Evolutionary conservation across 2,113 vertebrate species (phyloP).

Genomic region (Pipra filicauda): DNA sequence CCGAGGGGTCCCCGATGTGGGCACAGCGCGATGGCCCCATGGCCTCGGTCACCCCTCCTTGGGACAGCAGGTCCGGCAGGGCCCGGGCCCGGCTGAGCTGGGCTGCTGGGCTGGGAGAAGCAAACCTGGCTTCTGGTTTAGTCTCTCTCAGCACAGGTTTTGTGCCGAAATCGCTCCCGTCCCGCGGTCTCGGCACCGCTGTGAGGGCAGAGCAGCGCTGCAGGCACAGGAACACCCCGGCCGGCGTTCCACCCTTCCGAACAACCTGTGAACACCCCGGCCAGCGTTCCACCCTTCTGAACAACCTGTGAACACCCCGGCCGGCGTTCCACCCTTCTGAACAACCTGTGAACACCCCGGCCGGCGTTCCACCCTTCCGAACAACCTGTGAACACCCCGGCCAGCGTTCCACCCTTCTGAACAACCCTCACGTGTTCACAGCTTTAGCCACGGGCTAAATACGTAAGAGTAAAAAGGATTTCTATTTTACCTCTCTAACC

Average conservation of each 20-base stretch:
- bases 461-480: not conserved
- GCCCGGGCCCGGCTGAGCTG: fast-evolving
- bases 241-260: not conserved
- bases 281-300: not conserved
- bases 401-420: not conserved
- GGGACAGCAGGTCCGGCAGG: fast-evolving
- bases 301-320: not conserved
- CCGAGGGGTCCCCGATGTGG: fast-evolving
- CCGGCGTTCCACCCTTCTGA: not conserved
- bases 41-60: not conserved
- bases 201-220: not conserved
- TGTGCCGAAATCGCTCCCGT: not conserved
- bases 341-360: not conserved
- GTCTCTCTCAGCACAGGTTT: not conserved
- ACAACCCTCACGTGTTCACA: not conserved
- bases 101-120: not conserved
- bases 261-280: not conserved
- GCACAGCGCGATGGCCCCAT: not conserved
- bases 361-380: not conserved
- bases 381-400: not conserved
- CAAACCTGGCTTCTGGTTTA: not conserved
- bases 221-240: not conserved
- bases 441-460: not conserved
- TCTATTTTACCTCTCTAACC: not conserved
- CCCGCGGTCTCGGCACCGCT: fast-evolving